Percentiles rank a stretch among this genome's conserved stretches.
Conservation (phyloP, 2,113 vertebrate genomes). For the Lampris incognitus region DNA sequence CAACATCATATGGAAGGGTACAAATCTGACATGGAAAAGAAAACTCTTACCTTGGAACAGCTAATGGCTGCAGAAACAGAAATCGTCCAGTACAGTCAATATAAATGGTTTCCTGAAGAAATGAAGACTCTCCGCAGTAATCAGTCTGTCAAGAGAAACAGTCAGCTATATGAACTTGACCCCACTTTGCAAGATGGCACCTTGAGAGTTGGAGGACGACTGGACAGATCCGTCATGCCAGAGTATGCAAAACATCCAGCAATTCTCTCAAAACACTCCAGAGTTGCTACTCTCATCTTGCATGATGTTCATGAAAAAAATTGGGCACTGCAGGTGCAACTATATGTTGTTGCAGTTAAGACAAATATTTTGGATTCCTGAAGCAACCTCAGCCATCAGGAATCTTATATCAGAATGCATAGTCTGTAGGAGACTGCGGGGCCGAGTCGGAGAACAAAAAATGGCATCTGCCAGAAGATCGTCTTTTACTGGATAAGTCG, state of each 20-base stretch:
- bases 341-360: background rate
- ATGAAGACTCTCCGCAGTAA: background rate
- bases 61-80: too few relatives aligned
- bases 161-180: constrained; percentile 8
- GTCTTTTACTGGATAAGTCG: background rate
- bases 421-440: background rate
- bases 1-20: too few relatives aligned
- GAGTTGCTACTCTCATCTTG: background rate
- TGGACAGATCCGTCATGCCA: constrained; percentile 1
- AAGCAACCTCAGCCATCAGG: constrained; percentile 3
- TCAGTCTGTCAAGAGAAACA: background rate
- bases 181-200: constrained; percentile 4
- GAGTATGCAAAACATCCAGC: constrained; percentile 16
- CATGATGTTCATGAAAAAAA: background rate
- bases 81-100: background rate
- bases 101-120: background rate
- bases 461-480: constrained; percentile 22
- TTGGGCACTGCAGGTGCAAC: constrained; percentile 2
- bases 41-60: too few relatives aligned
- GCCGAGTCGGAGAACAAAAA: constrained; percentile 16
- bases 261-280: background rate
- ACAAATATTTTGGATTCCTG: constrained; percentile 21
- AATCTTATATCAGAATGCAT: background rate
- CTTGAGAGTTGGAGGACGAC: constrained; percentile 21
- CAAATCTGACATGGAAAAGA: too few relatives aligned